Base-by-base conservation (phyloP, 2,888 invertebrate species). In the Lasioglossum leucozonium region DNA sequence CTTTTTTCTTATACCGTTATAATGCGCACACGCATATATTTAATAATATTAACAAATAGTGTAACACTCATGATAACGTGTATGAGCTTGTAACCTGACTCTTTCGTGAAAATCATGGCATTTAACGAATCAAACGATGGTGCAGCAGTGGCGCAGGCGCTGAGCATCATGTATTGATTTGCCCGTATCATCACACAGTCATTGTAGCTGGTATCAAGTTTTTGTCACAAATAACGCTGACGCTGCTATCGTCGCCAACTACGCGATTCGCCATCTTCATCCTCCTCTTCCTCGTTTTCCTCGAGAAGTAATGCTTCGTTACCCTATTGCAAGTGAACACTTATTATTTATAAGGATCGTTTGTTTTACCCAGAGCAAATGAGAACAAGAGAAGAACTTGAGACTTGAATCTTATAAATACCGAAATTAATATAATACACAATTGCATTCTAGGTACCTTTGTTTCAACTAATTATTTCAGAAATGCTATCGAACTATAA, bases 211-310 rank as follows among this genome's bases (percentile, higher is more conserved):
- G 89, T 90, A 91, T 87, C 89, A 89, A 91, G 87, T 88, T 90
- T 89, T 87, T 88, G 92, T 92, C 92, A 92, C 85, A 87, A 88
- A 62, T 62, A 76, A 79, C 77, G 86, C 81, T 88, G 91, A 92
- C 92, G 92, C 93, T 95, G 95, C 97, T 96, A 98, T 97, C 98
- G 98, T 88, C 98, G 96, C 99, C 99, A 99, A 42, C 98, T 98
- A 89, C 98, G 96, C 91, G 98, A 97, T 94, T 98, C 98, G 67
- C 97, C 97, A 87, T 97, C 97, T 72, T 97, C 97, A 22, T 98
- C 98, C 71, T 98, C 98, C 75, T 98, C 98, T 86, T 98, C 98
- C 92, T 98, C 98, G 91, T 97, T 97, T 91, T 97, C 97, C 91
- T 97, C 97, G 18, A 98, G 96, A 34, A 98, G 96, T 78, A 97